Evolutionary conservation across 2,113 vertebrate species (phyloP).

Genomic region (Sorex araneus): DNA sequence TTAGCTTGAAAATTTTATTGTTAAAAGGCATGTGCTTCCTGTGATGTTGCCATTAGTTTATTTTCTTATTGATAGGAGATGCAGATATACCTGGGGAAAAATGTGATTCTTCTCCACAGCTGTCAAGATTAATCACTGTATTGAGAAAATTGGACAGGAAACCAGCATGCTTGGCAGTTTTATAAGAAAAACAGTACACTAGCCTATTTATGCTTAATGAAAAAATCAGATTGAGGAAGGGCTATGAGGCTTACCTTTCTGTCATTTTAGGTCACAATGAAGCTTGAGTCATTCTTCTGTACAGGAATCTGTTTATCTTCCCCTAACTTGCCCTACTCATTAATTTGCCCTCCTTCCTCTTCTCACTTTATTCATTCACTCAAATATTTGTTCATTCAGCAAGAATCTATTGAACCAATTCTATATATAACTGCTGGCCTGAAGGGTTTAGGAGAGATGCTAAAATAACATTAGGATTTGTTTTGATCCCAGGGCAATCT

Average conservation of each 20-base stretch:
- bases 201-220: not conserved
- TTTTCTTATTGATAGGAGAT: slow-evolving; percentile 28
- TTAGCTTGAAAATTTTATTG: slow-evolving; percentile 28
- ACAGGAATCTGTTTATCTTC: not conserved
- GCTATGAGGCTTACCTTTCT: not conserved
- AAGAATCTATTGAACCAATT: not conserved
- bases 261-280: not conserved
- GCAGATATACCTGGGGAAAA: not conserved
- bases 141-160: not conserved
- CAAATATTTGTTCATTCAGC: not conserved
- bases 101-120: not conserved
- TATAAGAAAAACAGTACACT: not conserved
- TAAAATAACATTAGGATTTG: not conserved
- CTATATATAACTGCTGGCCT: not conserved
- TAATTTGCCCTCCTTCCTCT: not conserved
- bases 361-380: not conserved
- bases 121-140: slow-evolving; percentile 20
- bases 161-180: not conserved
- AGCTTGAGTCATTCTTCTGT: not conserved
- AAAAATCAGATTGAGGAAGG: not conserved
- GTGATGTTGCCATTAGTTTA: not conserved
- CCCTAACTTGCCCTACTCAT: not conserved
- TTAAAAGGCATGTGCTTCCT: slow-evolving; percentile 26
- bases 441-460: not conserved
- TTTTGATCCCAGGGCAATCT: not conserved